Conservation (phyloP, 2,888 invertebrate species). For the Pemphredon lugubris region DNA sequence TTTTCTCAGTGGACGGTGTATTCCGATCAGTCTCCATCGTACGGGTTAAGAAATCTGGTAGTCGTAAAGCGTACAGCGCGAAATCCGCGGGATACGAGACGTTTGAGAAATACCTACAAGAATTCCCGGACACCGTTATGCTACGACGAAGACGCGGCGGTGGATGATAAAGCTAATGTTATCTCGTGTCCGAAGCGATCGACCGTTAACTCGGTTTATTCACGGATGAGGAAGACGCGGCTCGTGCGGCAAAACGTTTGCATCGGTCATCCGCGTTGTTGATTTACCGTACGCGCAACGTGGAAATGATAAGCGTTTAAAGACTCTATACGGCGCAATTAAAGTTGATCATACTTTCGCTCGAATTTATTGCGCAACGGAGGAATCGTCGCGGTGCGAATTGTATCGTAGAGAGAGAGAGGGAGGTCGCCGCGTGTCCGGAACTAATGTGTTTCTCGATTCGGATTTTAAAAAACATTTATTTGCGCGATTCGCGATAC, state of each 20-base stretch:
- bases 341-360: constrained; percentile 2
- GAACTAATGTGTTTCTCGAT: not conserved
- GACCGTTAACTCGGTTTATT: constrained; percentile 38
- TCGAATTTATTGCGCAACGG: constrained; percentile 9
- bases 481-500: too few relatives aligned
- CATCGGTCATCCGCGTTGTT: constrained; percentile 25
- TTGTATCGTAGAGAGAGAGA: too few relatives aligned
- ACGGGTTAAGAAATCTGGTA: too few relatives aligned
- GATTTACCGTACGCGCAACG: constrained; percentile 17
- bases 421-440: not conserved
- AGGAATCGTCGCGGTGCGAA: not conserved
- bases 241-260: constrained; percentile 9
- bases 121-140: not conserved
- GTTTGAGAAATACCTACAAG: not conserved
- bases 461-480: not conserved
- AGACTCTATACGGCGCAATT: constrained; percentile 11
- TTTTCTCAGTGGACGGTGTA: too few relatives aligned
- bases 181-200: constrained; percentile 25
- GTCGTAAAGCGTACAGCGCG: too few relatives aligned
- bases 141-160: not conserved
- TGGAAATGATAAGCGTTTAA: not conserved
- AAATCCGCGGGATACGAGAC: too few relatives aligned
- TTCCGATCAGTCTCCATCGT: too few relatives aligned
- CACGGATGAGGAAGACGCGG: constrained; percentile 13
- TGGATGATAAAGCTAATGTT: constrained; percentile 26